These are phyloP conservation scores for Matsumurasca onukii DNA, from an alignment of 1,140 invertebrate genomes.

Conservation along the genomic window DNA sequence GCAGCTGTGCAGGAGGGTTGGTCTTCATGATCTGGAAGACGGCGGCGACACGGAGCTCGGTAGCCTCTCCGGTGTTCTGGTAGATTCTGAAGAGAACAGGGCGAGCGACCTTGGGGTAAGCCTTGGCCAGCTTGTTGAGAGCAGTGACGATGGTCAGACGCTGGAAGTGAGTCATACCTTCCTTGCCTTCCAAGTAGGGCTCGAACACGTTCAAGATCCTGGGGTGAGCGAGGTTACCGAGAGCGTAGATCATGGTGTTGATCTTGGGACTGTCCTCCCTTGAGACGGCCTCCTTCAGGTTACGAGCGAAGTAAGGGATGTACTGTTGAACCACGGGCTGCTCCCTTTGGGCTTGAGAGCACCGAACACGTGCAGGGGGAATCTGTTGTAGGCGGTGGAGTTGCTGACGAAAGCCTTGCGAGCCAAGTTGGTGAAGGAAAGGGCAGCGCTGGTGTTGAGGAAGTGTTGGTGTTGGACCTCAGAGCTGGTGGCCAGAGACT, in stretches of 20 bases:
- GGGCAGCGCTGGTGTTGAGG: conserved; percentile 55
- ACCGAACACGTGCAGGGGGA: conserved; percentile 62
- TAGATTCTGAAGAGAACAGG: conserved; percentile 65
- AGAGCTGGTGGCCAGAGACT: conserved; percentile 52
- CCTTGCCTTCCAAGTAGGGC: conserved; percentile 65
- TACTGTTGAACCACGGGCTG: conserved; percentile 54
- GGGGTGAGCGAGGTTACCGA: conserved; percentile 62
- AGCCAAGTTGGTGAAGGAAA: conserved; percentile 60
- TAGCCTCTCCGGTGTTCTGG: conserved; percentile 59
- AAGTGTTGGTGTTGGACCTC: conserved; percentile 50
- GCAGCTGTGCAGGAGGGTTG: conserved; percentile 58
- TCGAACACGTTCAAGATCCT: conserved; percentile 59
- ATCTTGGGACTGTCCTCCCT: conserved; percentile 54
- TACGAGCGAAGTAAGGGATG: conserved; percentile 56
- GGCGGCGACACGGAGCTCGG: conserved; percentile 63
- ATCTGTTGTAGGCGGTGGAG: conserved; percentile 56
- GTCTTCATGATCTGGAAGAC: conserved; percentile 58
- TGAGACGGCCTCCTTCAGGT: conserved; percentile 56
- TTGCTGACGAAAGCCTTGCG: conserved; percentile 58
- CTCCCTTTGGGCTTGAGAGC: conserved; percentile 51
- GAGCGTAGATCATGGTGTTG: conserved; percentile 59
- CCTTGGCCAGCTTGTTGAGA: conserved; percentile 52
- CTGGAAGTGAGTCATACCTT: conserved; percentile 56
- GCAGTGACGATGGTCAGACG: conserved; percentile 59
- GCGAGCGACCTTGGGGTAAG: conserved; percentile 53